Base-by-base conservation (phyloP, 2,797 vertebrate genomes). In the Sardinella longiceps region DNA sequence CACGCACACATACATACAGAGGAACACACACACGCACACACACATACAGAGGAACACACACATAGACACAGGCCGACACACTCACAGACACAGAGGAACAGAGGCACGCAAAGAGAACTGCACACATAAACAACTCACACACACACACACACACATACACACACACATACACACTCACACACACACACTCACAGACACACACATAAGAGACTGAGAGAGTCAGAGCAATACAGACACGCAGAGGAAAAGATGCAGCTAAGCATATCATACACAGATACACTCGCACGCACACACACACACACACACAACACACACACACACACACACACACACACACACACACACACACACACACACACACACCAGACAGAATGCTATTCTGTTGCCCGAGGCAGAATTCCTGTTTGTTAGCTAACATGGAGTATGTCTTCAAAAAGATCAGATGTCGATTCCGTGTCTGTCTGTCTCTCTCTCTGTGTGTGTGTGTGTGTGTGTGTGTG, bases 371-470 rank as follows among this genome's bases (percentile, higher is more conserved):
- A 56, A n/a, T 56, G 20, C 20, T 23, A 23, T 56, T 20, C 53
- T 56, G 53, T 56, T 56, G 53, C 53, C 53, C 7, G 53, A 56
- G 53, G 53, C 53, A 56, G 20, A 53, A 56, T 56, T n/a, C 20
- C 20, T 56, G 53, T 56, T 56, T 56, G 53, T n/a, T 56, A n/a
- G 50, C 50, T 53, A 14, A 51, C 48, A 51, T 12, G 48, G 48
- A 14, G 51, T 20, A 5, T 20, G 53, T 56, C 20, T 56, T 56
- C 20, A 56, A 23, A 56, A 56, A 56, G 53, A 84, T 15, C 14
- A 50, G 48, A 50, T 77, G 83, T 77, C 84, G 66, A 81, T 80
- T 86, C 70, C 82, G 85, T 84, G 56, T 80, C 83, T 85, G 84
- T 80, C 39, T 84, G 84, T 77, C 37, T 83, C 33, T 82, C 30